Percentiles rank a stretch among this genome's conserved stretches.
Evolutionary conservation across 2,797 vertebrate genomes (phyloP).

Genomic region (Orestias chungarensis): DNA sequence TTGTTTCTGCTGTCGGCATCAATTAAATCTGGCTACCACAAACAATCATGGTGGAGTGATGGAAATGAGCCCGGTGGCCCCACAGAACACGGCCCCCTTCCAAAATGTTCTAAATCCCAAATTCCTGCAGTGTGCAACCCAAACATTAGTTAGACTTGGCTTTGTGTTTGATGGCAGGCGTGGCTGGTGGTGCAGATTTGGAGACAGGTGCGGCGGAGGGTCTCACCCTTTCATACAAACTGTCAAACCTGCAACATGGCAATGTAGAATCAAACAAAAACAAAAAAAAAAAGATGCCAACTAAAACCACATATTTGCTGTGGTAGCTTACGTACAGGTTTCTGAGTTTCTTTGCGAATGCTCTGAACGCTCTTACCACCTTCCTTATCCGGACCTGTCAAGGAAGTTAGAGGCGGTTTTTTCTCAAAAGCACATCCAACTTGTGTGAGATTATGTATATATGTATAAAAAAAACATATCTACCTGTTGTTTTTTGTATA

Average conservation of each 20-base stretch:
- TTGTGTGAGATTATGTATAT: background rate
- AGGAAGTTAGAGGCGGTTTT: slow-evolving; percentile 20
- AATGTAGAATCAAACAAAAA: background rate
- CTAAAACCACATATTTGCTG: background rate
- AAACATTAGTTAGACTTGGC: slow-evolving; percentile 79
- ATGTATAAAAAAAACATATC: background rate
- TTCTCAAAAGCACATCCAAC: background rate
- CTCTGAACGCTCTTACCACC: slow-evolving; percentile 77
- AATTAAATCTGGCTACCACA: slow-evolving; percentile 64
- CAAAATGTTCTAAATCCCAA: slow-evolving; percentile 52
- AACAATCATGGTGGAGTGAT: slow-evolving; percentile 56
- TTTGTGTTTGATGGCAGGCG: slow-evolving; percentile 74
- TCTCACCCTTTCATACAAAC: slow-evolving; percentile 57
- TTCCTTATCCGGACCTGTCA: slow-evolving; percentile 86
- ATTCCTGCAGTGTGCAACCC: slow-evolving; percentile 10
- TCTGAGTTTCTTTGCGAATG: slow-evolving; percentile 81
- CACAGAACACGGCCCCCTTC: slow-evolving; percentile 45
- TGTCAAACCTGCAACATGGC: slow-evolving; percentile 61
- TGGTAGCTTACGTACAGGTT: slow-evolving; percentile 79
- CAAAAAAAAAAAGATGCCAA: background rate
- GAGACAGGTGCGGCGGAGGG: slow-evolving; percentile 46
- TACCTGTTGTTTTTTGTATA: slow-evolving; percentile 92
- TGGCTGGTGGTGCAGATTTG: slow-evolving; percentile 41
- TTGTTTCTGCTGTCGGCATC: slow-evolving; percentile 68
- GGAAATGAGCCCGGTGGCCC: slow-evolving; percentile 55